Conservation (phyloP, 2,888 invertebrate species). For the Lasioglossum vierecki region DNA sequence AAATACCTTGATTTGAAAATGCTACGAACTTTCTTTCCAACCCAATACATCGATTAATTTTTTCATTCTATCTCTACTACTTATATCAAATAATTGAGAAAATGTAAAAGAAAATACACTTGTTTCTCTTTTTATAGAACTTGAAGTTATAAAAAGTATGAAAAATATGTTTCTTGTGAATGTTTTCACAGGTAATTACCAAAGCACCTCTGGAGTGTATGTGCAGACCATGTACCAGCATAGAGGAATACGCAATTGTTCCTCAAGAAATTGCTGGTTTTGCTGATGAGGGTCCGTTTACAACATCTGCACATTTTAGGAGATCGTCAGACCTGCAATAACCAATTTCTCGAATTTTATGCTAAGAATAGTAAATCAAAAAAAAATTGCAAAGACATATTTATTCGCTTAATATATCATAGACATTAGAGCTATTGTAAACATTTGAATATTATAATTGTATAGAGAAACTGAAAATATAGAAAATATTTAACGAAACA, state of each 20-base stretch:
- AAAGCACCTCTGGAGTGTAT: conserved; percentile 97
- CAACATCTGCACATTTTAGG: conserved; percentile 90
- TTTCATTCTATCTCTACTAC: not conserved
- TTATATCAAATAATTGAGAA: not conserved
- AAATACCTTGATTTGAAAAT: too few species aligned
- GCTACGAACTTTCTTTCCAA: too few species aligned
- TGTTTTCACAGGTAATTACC: conserved; percentile 89
- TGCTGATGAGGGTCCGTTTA: conserved; percentile 91
- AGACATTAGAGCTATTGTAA: conserved; percentile 1
- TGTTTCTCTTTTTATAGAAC: not conserved
- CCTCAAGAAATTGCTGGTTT: conserved; percentile 96
- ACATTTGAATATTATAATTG: not conserved
- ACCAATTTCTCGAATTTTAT: not conserved
- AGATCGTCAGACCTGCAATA: conserved; percentile 85
- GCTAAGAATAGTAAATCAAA: not conserved
- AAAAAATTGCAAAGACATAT: not conserved
- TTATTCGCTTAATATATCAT: conserved; percentile 18
- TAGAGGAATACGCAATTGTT: conserved; percentile 94
- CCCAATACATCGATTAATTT: not conserved
- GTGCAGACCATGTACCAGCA: conserved; percentile 95
- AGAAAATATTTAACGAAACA: conserved; percentile 21
- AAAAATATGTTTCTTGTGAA: conserved; percentile 26
- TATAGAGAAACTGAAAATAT: conserved; percentile 26
- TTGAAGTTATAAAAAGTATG: not conserved
- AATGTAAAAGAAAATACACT: not conserved